Conservation (phyloP, 2,888 invertebrate species). For the Cerastoderma edule region DNA sequence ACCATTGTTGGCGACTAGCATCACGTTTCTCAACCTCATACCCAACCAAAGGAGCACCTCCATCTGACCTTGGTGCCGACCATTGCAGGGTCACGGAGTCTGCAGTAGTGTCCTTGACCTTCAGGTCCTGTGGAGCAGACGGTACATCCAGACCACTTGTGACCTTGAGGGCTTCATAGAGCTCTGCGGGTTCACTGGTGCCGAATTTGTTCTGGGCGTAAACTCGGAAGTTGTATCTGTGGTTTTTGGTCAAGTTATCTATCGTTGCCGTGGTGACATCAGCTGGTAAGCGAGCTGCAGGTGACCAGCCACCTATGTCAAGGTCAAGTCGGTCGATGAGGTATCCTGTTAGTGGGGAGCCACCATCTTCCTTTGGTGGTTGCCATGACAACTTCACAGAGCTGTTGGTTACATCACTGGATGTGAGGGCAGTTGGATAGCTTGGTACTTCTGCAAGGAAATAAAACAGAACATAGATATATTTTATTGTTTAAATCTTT, state of each 20-base stretch:
- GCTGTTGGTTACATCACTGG: conserved; percentile 69
- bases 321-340: conserved; percentile 78
- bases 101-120: conserved; percentile 72
- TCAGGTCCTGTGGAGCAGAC: conserved; percentile 75
- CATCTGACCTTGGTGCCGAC: conserved; percentile 94
- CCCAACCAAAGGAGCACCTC: conserved; percentile 87
- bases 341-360: conserved; percentile 80
- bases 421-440: conserved; percentile 73
- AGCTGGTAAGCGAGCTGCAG: conserved; percentile 69
- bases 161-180: conserved; percentile 88
- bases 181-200: conserved; percentile 87
- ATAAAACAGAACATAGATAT: not conserved
- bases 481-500: too few relatives aligned
- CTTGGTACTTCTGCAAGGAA: conserved; percentile 75
- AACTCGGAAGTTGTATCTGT: conserved; percentile 81
- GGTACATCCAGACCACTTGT: conserved; percentile 76
- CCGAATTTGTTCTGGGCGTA: conserved; percentile 83
- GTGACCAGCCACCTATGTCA: conserved; percentile 76
- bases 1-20: conserved; percentile 83
- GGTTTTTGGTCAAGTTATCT: conserved; percentile 69
- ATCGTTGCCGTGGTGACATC: conserved; percentile 59
- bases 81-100: conserved; percentile 90
- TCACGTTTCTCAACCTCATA: conserved; percentile 84
- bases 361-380: conserved; percentile 80
- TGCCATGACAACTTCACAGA: conserved; percentile 82